phyloP scores from a whole-genome alignment of 2,797 vertebrate genomes.

The Hoplostethus mediterraneus region DNA sequence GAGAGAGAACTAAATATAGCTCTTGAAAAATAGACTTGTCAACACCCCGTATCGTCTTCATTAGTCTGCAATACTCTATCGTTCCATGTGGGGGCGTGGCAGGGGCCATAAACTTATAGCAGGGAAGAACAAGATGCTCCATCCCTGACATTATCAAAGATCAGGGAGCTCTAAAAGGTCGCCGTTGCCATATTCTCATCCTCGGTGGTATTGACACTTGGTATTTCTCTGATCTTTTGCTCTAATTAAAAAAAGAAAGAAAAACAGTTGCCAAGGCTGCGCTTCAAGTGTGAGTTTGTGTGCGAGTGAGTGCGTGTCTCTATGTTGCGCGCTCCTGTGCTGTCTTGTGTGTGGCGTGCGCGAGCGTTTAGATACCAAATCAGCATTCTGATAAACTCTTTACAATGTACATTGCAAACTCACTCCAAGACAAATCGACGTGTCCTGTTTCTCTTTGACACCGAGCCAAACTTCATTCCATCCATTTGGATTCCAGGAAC shows the following conservation, averaged over 20 bases:
- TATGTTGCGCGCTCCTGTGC: slow-evolving; percentile 19
- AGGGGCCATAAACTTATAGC: slow-evolving; percentile 57
- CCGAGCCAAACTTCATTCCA: slow-evolving; percentile 24
- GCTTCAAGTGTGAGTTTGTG: slow-evolving; percentile 58
- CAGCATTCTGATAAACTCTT: slow-evolving; percentile 34
- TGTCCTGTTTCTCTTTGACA: slow-evolving; percentile 1
- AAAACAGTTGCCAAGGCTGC: slow-evolving; percentile 79
- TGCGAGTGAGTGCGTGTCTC: slow-evolving; percentile 39
- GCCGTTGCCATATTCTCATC: slow-evolving; percentile 81
- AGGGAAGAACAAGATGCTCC: slow-evolving; percentile 77
- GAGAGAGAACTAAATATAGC: slow-evolving; percentile 49
- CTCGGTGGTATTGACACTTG: slow-evolving; percentile 84
- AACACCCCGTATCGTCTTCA: slow-evolving; percentile 5
- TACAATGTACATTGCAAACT: slow-evolving; percentile 22
- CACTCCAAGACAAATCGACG: slow-evolving; percentile 9
- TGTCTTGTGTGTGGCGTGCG: slow-evolving; percentile 31
- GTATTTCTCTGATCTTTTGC: slow-evolving; percentile 87
- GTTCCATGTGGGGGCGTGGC: slow-evolving; percentile 73
- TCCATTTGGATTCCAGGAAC: slow-evolving; percentile 14
- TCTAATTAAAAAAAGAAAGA: slow-evolving; percentile 85
- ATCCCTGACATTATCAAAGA: slow-evolving; percentile 86
- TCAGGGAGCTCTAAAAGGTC: slow-evolving; percentile 84
- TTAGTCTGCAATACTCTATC: slow-evolving; percentile 65
- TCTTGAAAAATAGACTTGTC: slow-evolving; percentile 14
- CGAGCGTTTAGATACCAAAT: slow-evolving; percentile 3